These are phyloP conservation scores for Leptoclinus maculatus DNA, from an alignment of 2,797 vertebrate genomes.

Conservation along the genomic window DNA sequence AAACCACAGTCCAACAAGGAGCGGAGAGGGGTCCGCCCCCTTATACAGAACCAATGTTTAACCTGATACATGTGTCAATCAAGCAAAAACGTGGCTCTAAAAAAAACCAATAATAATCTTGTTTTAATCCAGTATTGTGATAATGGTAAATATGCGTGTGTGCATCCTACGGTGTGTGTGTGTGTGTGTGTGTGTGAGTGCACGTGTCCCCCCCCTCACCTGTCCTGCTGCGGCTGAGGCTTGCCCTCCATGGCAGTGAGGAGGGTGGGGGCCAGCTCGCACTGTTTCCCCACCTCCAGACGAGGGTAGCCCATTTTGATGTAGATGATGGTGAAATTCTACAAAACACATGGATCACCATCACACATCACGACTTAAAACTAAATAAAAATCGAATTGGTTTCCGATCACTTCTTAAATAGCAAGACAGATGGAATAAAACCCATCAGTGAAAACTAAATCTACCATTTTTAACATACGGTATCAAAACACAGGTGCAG, in stretches of 20 bases:
- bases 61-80: background rate
- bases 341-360: constrained; percentile 13
- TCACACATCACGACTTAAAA: background rate
- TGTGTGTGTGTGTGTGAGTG: background rate
- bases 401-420: background rate
- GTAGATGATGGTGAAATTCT: constrained; percentile 99
- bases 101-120: background rate
- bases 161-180: background rate
- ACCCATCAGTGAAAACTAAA: background rate
- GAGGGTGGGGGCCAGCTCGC: constrained; percentile 95
- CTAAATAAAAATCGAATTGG: background rate
- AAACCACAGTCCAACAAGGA: constrained; percentile 3
- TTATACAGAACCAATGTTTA: background rate
- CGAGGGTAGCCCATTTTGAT: constrained; percentile 99
- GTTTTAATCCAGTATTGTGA: background rate
- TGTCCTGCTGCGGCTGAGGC: constrained; percentile 97
- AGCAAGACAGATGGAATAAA: background rate
- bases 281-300: constrained; percentile 94
- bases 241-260: constrained; percentile 99
- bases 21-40: background rate
- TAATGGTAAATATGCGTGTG: background rate
- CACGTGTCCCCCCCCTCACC: constrained; percentile 78
- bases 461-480: background rate
- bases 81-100: background rate
- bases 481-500: background rate